Evolutionary conservation across 2,113 vertebrate genomes (phyloP).

Genomic region (Bolborhynchus lineola): DNA sequence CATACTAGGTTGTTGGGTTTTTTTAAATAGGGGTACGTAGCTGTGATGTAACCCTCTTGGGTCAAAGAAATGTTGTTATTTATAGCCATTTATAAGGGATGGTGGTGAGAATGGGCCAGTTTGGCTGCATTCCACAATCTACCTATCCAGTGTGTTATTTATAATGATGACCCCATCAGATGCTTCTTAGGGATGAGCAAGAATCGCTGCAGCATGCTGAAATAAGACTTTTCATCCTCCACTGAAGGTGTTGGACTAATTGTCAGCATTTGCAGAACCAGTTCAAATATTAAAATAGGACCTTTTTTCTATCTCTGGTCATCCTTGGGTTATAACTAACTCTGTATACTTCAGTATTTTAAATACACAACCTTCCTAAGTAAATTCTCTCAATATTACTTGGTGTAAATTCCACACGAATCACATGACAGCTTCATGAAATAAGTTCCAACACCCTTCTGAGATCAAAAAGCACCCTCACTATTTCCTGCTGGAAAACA

Average conservation of each 20-base stretch:
- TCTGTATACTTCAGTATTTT: background rate
- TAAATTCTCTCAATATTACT: background rate
- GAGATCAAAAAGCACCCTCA: background rate
- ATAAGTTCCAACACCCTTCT: background rate
- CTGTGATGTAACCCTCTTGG: background rate
- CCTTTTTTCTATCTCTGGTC: background rate
- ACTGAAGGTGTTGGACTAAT: background rate
- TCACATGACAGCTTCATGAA: background rate
- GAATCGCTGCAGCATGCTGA: background rate
- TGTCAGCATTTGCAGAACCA: background rate
- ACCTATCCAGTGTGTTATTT: background rate
- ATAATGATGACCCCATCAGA: background rate
- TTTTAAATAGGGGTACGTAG: background rate
- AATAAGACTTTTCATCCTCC: background rate
- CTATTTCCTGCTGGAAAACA: background rate
- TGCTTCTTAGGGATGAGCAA: background rate
- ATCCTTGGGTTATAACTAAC: background rate
- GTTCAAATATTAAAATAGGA: background rate
- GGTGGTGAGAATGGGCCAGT: background rate
- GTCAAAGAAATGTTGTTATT: background rate
- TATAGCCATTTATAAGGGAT: background rate
- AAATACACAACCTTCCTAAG: background rate
- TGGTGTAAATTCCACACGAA: background rate
- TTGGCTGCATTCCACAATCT: background rate
- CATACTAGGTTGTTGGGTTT: background rate